Conservation (phyloP, 2,113 vertebrate species). For the Murina feae region DNA sequence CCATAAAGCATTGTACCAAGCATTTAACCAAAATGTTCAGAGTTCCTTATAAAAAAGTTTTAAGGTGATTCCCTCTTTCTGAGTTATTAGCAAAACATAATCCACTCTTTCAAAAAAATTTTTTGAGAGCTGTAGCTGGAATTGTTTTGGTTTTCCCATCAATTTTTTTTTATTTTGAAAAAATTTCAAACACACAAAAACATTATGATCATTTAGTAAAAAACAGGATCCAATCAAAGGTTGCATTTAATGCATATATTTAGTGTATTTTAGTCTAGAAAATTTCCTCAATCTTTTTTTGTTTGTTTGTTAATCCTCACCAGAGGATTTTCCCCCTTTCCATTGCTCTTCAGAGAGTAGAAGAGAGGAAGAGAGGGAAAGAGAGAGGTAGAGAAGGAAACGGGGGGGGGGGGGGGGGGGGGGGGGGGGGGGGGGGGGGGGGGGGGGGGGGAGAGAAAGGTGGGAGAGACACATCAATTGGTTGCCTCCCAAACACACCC, state of each 20-base stretch:
- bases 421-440: too few relatives aligned
- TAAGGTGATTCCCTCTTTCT: neutral
- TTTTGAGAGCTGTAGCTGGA: neutral
- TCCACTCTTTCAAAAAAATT: neutral
- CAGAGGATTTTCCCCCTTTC: too few relatives aligned
- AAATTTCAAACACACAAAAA: neutral
- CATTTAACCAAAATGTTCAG: neutral
- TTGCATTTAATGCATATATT: neutral
- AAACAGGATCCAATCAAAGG: neutral
- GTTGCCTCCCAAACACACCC: too few relatives aligned
- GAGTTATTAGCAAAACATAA: neutral
- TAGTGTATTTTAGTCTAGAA: slow-evolving; percentile 2
- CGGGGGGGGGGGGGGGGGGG: too few relatives aligned
- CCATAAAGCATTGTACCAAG: neutral
- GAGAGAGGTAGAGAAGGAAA: too few relatives aligned
- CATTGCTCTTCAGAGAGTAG: too few relatives aligned
- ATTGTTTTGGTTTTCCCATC: neutral
- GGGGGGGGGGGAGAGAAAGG: too few relatives aligned
- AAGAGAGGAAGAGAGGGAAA: too few relatives aligned
- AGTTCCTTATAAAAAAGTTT: slow-evolving; percentile 6
- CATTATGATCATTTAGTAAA: neutral
- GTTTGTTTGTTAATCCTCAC: too few relatives aligned
- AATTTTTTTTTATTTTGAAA: slow-evolving; percentile 38
- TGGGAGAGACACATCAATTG: too few relatives aligned
- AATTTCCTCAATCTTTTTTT: neutral